Evolutionary conservation across 2,797 vertebrate species (phyloP), one percentile per base, ranked within the genome.

Genomic region (Trachurus trachurus): DNA sequence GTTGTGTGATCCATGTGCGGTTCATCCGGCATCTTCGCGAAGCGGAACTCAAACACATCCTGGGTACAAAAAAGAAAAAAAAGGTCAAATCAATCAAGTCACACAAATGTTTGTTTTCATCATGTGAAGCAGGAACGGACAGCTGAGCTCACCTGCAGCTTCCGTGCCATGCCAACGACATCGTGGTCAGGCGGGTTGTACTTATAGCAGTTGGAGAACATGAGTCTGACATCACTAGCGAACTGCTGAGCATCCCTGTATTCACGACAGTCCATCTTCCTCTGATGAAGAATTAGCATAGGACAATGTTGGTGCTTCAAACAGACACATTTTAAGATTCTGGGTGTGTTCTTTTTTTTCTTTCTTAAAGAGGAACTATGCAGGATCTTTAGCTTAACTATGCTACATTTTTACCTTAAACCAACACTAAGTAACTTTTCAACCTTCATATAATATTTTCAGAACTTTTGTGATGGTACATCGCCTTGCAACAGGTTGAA

Each of bases 161-260:
- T 98, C 1, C 97, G 94, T 0, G 97, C 97, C 97, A 98, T 99
- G 78, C 95, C 93, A 44, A 98, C 97, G 1, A 99, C 97, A 2
- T 98, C 97, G 0, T 99, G 97, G 82, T 99, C 97, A 0, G 97
- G 97, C 0, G 97, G 97, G 71, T 98, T 98, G 92, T 98, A 98
- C 92, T 98, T 98, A 92, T 98, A 98, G 93, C 97, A 98, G 94
- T 98, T 98, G 77, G 97, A 99, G 89, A 98, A 99, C 97, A 99
- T 99, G 69, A 99, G 96, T 75, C 97, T 88, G 66, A 98, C 93
- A 0, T 98, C 97, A 0, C 95, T 96, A 0, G 97, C 97, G 42
- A 99, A 99, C 87, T 97, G 96, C 83, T 98, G 98, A 0, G 98
- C 96, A 0, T 98, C 97, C 4, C 94, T 94, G 85, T 97, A 98